phyloP scores from a whole-genome alignment of 92 coral and sea anemone species.

The Epizoanthus ramosus region DNA sequence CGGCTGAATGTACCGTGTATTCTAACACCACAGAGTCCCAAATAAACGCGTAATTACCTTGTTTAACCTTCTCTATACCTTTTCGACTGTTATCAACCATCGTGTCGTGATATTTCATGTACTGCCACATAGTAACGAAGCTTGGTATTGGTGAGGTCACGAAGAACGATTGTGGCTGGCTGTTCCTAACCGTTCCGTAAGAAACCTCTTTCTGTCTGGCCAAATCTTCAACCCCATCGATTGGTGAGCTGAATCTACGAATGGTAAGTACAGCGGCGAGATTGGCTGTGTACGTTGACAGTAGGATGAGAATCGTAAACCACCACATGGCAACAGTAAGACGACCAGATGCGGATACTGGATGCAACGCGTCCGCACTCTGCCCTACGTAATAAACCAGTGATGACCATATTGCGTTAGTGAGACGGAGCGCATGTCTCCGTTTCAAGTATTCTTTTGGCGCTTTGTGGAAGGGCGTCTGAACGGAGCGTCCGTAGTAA shows the following conservation, averaged over 20 bases:
- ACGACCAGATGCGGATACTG: slow-evolving; percentile 81
- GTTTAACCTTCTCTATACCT: slow-evolving; percentile 67
- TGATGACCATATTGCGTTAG: slow-evolving; percentile 77
- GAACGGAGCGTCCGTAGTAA: slow-evolving; percentile 86
- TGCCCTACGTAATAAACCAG: slow-evolving; percentile 82
- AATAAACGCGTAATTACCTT: slow-evolving; percentile 76
- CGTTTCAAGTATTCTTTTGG: slow-evolving; percentile 69
- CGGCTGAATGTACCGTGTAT: slow-evolving; percentile 53
- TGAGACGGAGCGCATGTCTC: slow-evolving; percentile 68
- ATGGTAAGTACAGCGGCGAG: slow-evolving; percentile 84
- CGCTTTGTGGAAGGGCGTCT: slow-evolving; percentile 67
- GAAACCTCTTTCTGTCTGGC: slow-evolving; percentile 75
- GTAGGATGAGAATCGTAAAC: slow-evolving; percentile 78
- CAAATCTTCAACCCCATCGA: slow-evolving; percentile 74
- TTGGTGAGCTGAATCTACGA: slow-evolving; percentile 68
- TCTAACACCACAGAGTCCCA: slow-evolving; percentile 94
- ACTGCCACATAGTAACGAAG: slow-evolving; percentile 88
- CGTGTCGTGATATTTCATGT: slow-evolving; percentile 78
- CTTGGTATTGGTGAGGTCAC: slow-evolving; percentile 72
- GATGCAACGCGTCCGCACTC: slow-evolving; percentile 80
- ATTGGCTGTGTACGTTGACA: slow-evolving; percentile 92
- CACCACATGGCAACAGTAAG: slow-evolving; percentile 87
- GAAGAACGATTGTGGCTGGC: slow-evolving; percentile 84
- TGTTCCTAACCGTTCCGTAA: slow-evolving; percentile 83
- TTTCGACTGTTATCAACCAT: slow-evolving; percentile 56